Evolutionary conservation across 2,797 vertebrate genomes (phyloP).

Genomic region (Sebastes cheni): DNA sequence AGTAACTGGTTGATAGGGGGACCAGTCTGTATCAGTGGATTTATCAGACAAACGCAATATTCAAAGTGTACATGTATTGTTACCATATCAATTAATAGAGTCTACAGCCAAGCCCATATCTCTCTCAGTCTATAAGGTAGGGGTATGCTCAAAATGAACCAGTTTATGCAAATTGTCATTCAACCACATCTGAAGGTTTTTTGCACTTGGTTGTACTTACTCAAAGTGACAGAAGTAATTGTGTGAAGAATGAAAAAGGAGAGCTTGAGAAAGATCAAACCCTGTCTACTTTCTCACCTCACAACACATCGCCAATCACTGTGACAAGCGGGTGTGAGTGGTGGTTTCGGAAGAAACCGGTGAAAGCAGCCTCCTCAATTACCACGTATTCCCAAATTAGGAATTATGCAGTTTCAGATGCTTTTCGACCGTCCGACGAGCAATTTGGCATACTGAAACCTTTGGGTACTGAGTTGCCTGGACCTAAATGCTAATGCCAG

Average conservation of each 20-base stretch:
- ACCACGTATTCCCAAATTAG: no score
- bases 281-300: fast-evolving
- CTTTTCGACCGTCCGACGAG: background rate
- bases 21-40: background rate
- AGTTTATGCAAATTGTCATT: background rate
- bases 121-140: background rate
- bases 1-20: background rate
- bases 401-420: background rate
- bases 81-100: background rate
- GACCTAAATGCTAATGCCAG: background rate
- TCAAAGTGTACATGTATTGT: background rate
- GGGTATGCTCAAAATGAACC: background rate
- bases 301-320: no score
- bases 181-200: background rate
- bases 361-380: no score
- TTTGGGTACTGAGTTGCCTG: background rate
- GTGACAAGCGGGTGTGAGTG: no score
- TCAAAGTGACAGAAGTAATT: no score
- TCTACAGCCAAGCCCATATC: background rate
- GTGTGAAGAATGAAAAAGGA: no score
- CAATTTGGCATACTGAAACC: background rate
- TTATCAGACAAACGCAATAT: background rate
- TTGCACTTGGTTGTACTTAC: background rate
- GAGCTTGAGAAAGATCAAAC: no score
- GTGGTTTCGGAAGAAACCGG: no score